phyloP scores from a whole-genome alignment of 1,140 invertebrate species.

The Centruroides sculpturatus region DNA sequence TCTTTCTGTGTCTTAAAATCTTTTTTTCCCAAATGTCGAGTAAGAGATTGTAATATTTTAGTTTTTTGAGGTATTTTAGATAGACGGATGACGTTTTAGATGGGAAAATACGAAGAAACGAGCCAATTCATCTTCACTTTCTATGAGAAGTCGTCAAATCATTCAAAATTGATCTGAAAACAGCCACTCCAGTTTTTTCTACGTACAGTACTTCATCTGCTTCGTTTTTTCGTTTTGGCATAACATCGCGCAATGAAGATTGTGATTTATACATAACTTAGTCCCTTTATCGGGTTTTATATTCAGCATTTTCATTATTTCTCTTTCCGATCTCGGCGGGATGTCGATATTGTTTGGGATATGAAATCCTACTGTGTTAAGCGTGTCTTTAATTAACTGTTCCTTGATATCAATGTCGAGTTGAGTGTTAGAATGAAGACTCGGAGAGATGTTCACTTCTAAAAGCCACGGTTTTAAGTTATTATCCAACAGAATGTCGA shows the following conservation, averaged over 20 bases:
- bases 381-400: constrained; percentile 46
- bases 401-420: constrained; percentile 5
- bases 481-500: constrained; percentile 45
- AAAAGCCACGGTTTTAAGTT: constrained; percentile 75
- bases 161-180: constrained; percentile 48
- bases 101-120: constrained; percentile 72
- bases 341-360: constrained; percentile 37
- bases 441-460: constrained; percentile 91
- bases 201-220: no score
- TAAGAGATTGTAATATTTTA: constrained; percentile 83
- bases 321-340: background rate
- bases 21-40: constrained; percentile 81
- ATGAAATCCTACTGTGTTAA: constrained; percentile 83
- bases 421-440: constrained; percentile 7
- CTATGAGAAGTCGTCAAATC: constrained; percentile 71
- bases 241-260: background rate
- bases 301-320: background rate
- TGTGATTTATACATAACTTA: no score
- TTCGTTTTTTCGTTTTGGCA: background rate
- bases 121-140: constrained; percentile 79
- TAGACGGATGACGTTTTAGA: constrained; percentile 52
- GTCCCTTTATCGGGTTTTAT: no score
- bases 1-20: constrained; percentile 46
- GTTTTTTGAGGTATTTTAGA: constrained; percentile 63
- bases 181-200: background rate